Conservation (phyloP, 1,140 invertebrate species). For the Physella acuta region DNA sequence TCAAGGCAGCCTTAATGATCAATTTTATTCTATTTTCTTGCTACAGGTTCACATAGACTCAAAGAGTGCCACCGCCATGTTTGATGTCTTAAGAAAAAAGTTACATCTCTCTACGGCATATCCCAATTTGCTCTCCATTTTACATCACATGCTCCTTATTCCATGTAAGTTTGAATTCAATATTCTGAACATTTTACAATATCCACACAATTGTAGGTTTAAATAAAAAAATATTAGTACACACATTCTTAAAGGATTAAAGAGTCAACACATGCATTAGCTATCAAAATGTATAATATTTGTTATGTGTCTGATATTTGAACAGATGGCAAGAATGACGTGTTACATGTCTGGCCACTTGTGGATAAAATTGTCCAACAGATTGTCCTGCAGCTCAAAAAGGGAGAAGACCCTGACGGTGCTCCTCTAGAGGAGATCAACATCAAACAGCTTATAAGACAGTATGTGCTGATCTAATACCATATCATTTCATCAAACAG, state of each 20-base stretch:
- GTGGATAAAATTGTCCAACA: conserved; percentile 96
- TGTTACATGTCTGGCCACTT: conserved; percentile 74
- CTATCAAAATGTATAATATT: too few relatives aligned
- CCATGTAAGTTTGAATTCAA: conserved; percentile 73
- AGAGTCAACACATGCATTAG: too few relatives aligned
- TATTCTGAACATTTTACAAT: too few relatives aligned
- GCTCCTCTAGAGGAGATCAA: conserved; percentile 85
- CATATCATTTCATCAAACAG: too few relatives aligned
- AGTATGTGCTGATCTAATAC: too few relatives aligned
- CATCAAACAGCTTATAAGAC: conserved; percentile 85
- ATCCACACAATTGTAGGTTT: too few relatives aligned
- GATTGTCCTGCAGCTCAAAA: conserved; percentile 76
- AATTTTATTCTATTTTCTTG: neutral
- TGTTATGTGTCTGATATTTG: too few relatives aligned
- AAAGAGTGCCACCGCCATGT: conserved; percentile 91
- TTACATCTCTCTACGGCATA: conserved; percentile 90
- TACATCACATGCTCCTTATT: conserved; percentile 87
- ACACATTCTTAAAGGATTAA: too few relatives aligned
- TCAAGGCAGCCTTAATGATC: too few relatives aligned
- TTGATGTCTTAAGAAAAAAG: conserved; percentile 87
- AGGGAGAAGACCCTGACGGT: conserved; percentile 78
- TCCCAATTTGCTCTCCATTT: conserved; percentile 85
- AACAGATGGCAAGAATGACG: conserved; percentile 72
- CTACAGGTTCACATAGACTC: conserved; percentile 81
- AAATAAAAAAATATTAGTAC: too few relatives aligned